Evolutionary conservation across 2,797 vertebrate species (phyloP).

Genomic region (Arremon aurantiirostris): DNA sequence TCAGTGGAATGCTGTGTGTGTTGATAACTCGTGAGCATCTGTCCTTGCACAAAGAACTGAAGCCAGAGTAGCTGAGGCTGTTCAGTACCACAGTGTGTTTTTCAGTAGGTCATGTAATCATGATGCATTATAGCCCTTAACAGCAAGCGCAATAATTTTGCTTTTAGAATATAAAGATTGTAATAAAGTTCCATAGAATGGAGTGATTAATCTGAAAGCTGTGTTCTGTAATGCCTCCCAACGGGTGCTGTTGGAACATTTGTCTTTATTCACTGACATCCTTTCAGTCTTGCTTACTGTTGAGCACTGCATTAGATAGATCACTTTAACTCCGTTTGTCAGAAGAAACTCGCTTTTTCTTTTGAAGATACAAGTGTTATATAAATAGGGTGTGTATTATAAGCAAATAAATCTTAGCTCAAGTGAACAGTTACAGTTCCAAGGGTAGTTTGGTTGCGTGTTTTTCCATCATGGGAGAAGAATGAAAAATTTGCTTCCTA

Average conservation of each 20-base stretch:
- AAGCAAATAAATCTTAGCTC: slow-evolving; percentile 2
- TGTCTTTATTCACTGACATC: background rate
- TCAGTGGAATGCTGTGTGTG: background rate
- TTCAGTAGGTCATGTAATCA: background rate
- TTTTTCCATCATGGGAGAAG: background rate
- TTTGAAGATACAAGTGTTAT: background rate
- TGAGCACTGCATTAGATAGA: background rate
- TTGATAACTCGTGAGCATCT: background rate
- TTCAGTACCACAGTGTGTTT: background rate
- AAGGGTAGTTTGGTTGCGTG: background rate
- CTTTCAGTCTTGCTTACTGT: background rate
- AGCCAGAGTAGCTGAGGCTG: background rate
- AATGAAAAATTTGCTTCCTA: background rate
- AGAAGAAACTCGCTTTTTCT: background rate
- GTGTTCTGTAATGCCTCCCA: background rate
- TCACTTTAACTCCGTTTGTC: slow-evolving; percentile 3
- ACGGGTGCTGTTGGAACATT: background rate
- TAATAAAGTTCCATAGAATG: background rate
- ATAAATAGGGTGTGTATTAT: background rate
- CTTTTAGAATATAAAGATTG: background rate
- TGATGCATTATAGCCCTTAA: background rate
- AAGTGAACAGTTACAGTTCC: background rate
- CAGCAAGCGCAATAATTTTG: background rate
- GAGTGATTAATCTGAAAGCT: background rate
- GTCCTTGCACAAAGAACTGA: background rate